Evolutionary conservation across 2,888 invertebrate species (phyloP).

Genomic region (Escarpia spicata): DNA sequence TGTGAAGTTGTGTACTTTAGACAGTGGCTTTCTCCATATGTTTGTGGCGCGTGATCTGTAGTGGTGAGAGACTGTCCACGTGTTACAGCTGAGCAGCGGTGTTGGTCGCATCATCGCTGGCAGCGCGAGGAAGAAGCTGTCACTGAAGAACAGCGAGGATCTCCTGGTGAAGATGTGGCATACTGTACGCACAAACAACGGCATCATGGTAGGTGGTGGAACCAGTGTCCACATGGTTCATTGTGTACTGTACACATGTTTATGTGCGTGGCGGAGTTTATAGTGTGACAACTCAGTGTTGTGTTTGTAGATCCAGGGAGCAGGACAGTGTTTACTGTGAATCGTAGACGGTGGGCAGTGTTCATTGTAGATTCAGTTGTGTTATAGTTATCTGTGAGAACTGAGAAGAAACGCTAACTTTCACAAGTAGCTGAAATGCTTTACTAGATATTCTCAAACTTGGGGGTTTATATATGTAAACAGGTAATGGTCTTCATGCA

Average conservation of each 20-base stretch:
- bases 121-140: conserved; percentile 55
- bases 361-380: background rate
- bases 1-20: background rate
- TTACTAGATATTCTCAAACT: background rate
- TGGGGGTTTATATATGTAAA: background rate
- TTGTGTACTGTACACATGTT: no score
- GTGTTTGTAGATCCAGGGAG: background rate
- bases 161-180: conserved; percentile 94
- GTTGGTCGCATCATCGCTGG: conserved; percentile 57
- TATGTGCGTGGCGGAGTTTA: no score
- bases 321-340: background rate
- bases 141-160: conserved; percentile 73
- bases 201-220: conserved; percentile 81
- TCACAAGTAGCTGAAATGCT: background rate
- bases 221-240: background rate
- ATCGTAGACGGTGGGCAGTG: background rate
- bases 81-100: conserved; percentile 34
- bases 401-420: background rate
- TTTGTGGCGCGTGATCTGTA: background rate
- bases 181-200: conserved; percentile 91
- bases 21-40: background rate
- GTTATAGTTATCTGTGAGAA: background rate
- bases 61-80: background rate
- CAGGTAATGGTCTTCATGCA: background rate
- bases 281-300: background rate